A percentile compares a stretch with the other conserved stretches of the same genome.
Conservation (phyloP, 2,797 vertebrate genomes). For the Coregonus suidteri region DNA sequence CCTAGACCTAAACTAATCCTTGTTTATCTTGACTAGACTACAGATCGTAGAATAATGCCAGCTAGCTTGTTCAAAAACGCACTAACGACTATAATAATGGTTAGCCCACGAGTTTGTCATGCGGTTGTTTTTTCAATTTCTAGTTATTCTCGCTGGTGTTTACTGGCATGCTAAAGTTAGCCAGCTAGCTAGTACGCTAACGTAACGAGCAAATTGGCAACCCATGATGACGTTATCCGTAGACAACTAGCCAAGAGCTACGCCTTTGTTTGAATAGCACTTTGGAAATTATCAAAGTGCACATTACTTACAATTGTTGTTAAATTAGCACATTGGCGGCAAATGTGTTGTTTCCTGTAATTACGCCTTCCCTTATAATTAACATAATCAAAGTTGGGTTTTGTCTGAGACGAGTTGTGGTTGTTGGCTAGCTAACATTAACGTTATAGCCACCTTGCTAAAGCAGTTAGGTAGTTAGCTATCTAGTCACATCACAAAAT, state of each 20-base stretch:
- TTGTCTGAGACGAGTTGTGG: not conserved
- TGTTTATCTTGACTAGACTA: not conserved
- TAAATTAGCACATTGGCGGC: not conserved
- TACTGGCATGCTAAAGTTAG: not conserved
- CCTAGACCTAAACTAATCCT: slow-evolving; percentile 12
- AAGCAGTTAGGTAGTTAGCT: not conserved
- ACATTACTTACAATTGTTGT: not conserved
- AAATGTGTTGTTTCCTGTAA: not conserved
- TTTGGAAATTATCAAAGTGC: not conserved
- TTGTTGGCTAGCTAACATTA: not conserved
- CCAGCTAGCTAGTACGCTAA: slow-evolving; percentile 1
- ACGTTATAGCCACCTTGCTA: not conserved
- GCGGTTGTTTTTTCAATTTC: not conserved
- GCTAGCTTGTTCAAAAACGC: not conserved
- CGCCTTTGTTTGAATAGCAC: slow-evolving; percentile 5
- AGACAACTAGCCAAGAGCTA: not conserved
- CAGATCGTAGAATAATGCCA: not conserved
- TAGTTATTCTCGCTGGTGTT: not conserved
- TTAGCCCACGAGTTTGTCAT: not conserved
- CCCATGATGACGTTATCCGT: slow-evolving; percentile 12
- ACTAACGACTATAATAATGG: not conserved
- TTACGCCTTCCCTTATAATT: not conserved
- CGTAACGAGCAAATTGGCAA: not conserved
- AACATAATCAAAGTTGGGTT: not conserved
- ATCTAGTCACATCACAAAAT: not conserved